These are phyloP conservation scores for Tadarida brasiliensis DNA, from an alignment of 2,797 vertebrate genomes.

Conservation along the genomic window DNA sequence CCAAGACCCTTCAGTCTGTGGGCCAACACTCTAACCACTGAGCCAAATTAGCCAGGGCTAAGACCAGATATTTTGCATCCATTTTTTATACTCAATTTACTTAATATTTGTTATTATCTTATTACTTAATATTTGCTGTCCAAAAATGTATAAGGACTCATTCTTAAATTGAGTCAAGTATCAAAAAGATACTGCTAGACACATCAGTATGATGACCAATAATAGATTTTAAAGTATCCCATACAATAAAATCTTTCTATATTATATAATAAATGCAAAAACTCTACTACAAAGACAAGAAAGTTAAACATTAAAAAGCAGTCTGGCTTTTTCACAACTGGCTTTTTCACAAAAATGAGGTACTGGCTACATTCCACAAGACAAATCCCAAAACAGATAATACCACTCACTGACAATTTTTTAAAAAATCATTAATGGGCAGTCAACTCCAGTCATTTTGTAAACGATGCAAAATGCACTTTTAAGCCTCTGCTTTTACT, in stretches of 20 bases:
- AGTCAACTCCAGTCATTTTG: neutral
- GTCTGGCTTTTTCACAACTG: neutral
- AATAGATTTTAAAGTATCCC: constrained; percentile 31
- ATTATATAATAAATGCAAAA: constrained; percentile 44
- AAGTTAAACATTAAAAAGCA: neutral
- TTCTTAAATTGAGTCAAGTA: constrained; percentile 27
- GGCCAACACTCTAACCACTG: no score
- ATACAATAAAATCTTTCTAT: constrained; percentile 7
- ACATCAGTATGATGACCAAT: neutral
- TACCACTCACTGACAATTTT: neutral
- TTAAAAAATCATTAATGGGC: neutral
- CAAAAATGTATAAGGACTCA: neutral
- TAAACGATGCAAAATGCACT: constrained; percentile 8
- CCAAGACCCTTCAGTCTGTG: no score
- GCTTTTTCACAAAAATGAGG: constrained; percentile 24
- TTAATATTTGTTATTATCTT: neutral
- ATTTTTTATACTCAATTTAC: constrained; percentile 10
- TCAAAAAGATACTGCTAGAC: neutral
- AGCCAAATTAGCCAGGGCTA: neutral
- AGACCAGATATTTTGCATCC: neutral
- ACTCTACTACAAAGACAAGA: neutral
- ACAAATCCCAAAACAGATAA: constrained; percentile 28
- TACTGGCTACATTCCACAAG: neutral
- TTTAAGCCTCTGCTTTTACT: constrained; percentile 26
- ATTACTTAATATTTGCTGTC: constrained; percentile 18